Conservation (phyloP, 2,113 vertebrate species). For the Elgaria multicarinata region DNA sequence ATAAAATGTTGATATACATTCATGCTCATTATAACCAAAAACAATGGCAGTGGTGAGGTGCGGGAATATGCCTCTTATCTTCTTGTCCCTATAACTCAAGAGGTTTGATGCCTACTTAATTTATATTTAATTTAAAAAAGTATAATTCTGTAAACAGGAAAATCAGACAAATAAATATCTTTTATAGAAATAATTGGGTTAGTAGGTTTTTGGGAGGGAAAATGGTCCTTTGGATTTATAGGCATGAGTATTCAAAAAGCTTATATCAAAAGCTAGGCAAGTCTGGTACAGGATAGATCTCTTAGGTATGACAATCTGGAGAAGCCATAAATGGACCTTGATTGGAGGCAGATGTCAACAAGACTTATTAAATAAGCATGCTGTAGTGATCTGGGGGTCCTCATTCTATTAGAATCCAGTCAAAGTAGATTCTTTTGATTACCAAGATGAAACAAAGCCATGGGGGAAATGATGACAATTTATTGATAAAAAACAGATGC, state of each 20-base stretch:
- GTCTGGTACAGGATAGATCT: background rate
- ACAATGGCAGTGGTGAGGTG: background rate
- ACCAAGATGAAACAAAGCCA: no score
- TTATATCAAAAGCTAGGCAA: background rate
- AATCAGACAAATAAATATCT: background rate
- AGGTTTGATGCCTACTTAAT: background rate
- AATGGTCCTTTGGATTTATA: background rate
- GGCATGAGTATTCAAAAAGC: background rate
- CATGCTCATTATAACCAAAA: background rate
- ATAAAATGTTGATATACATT: background rate
- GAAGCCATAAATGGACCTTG: no score
- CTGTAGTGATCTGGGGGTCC: no score
- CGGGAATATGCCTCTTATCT: background rate
- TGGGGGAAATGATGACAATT: no score
- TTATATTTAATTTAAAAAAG: background rate
- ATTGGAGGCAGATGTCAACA: no score
- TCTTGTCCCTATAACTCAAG: background rate
- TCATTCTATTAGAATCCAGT: no score
- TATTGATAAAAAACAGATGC: no score
- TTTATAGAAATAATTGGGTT: background rate
- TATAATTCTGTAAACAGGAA: background rate
- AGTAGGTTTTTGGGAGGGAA: background rate
- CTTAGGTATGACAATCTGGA: background rate
- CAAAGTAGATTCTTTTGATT: no score
- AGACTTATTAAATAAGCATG: no score